Evolutionary conservation across 2,113 vertebrate genomes (phyloP).

Genomic region (Lepisosteus osseus): DNA sequence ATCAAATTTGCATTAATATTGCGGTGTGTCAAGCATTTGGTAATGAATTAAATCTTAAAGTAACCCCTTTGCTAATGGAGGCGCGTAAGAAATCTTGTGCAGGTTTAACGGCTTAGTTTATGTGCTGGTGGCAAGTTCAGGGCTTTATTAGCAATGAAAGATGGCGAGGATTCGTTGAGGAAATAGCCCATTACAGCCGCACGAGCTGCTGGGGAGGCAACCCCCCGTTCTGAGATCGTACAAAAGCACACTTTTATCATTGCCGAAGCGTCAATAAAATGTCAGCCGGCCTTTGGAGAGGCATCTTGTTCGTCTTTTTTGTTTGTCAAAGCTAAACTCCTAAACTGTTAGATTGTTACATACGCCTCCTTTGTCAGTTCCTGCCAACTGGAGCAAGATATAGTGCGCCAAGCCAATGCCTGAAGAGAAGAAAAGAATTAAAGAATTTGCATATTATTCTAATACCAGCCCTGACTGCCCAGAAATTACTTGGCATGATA

Average conservation of each 20-base stretch:
- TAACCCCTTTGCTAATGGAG: background rate
- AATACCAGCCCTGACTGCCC: slow-evolving; percentile 73
- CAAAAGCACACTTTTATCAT: background rate
- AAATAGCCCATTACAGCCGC: background rate
- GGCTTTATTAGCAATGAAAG: background rate
- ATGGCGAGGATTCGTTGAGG: background rate
- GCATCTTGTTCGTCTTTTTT: slow-evolving; percentile 34
- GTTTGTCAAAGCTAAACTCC: slow-evolving; percentile 59
- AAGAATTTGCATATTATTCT: slow-evolving; percentile 78
- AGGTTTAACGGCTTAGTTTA: background rate
- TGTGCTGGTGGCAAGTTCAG: background rate
- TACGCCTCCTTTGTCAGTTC: slow-evolving; percentile 51
- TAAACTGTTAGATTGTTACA: slow-evolving; percentile 50
- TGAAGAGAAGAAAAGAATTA: slow-evolving; percentile 52
- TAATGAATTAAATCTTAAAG: background rate
- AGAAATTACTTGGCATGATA: slow-evolving; percentile 75
- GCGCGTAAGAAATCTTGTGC: background rate
- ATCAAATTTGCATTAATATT: no score
- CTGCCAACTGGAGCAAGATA: slow-evolving; percentile 64
- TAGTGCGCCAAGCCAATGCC: slow-evolving; percentile 56
- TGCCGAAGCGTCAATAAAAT: slow-evolving; percentile 30
- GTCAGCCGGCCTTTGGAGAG: slow-evolving; percentile 32
- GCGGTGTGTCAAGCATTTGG: no score
- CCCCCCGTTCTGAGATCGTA: background rate
- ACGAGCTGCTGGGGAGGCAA: background rate